These are phyloP conservation scores for Tenthredo livida DNA, from an alignment of 2,888 invertebrate genomes.

Conservation along the genomic window DNA sequence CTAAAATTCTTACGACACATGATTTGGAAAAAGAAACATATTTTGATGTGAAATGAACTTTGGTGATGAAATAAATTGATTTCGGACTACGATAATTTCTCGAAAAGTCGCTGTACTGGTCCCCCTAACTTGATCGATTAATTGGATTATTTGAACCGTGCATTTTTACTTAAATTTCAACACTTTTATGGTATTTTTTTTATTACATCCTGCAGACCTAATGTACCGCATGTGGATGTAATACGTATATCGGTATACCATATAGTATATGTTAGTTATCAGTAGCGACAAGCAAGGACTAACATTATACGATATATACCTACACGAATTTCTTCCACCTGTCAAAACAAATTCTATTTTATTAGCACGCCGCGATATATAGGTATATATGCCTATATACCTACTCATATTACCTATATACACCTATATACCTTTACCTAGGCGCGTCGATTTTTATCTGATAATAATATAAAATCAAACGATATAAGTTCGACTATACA, in stretches of 20 bases:
- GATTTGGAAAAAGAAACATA: too few relatives aligned
- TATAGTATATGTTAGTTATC: not conserved
- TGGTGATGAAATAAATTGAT: too few relatives aligned
- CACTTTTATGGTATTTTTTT: not conserved
- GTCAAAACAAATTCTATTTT: constrained; percentile 20
- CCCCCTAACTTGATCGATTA: too few relatives aligned
- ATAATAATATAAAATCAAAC: not conserved
- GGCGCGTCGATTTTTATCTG: not conserved
- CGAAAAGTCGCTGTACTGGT: too few relatives aligned
- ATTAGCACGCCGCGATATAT: not conserved
- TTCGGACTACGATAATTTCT: too few relatives aligned
- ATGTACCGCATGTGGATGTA: not conserved
- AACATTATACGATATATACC: not conserved
- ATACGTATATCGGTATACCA: not conserved
- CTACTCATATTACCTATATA: not conserved
- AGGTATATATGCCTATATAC: not conserved
- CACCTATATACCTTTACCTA: not conserved
- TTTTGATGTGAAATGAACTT: too few relatives aligned
- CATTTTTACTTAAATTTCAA: not conserved
- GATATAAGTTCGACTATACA: not conserved
- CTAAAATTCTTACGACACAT: too few relatives aligned
- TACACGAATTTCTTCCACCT: constrained; percentile 24
- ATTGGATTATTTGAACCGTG: too few relatives aligned
- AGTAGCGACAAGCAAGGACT: not conserved
- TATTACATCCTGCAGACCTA: not conserved